Evolutionary conservation across 2,113 vertebrate genomes (phyloP).

Genomic region (Hippocampus mohnikei): DNA sequence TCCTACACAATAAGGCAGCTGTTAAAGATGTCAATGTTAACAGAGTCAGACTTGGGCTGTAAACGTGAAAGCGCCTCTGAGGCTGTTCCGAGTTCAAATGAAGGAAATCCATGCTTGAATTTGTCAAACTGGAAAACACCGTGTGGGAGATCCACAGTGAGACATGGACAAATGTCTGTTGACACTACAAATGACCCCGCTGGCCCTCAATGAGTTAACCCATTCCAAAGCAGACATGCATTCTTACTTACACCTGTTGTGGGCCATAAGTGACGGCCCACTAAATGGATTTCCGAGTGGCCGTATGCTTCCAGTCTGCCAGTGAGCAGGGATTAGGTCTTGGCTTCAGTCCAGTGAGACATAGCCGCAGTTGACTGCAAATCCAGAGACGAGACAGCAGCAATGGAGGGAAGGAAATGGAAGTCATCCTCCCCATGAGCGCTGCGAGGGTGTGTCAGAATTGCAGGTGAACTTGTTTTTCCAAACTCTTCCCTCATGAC

Average conservation of each 20-base stretch:
- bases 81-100: neutral
- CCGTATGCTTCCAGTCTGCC: slow-evolving; percentile 33
- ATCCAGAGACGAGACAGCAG: slow-evolving; percentile 1
- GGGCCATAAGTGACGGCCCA: slow-evolving; percentile 47
- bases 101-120: neutral
- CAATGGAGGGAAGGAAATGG: slow-evolving; percentile 16
- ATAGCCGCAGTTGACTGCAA: slow-evolving; percentile 26
- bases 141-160: slow-evolving; percentile 22
- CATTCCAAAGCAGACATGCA: slow-evolving; percentile 28
- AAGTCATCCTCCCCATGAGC: slow-evolving; percentile 8
- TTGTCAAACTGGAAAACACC: neutral
- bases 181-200: slow-evolving; percentile 36
- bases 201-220: slow-evolving; percentile 31
- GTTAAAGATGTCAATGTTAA: slow-evolving; percentile 8
- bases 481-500: slow-evolving; percentile 30
- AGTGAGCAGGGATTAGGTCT: slow-evolving; percentile 32
- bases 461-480: slow-evolving; percentile 63
- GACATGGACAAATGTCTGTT: slow-evolving; percentile 24
- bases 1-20: slow-evolving; percentile 1
- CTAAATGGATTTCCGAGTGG: slow-evolving; percentile 54
- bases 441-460: slow-evolving; percentile 46
- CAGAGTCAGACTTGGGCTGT: slow-evolving; percentile 16
- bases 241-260: slow-evolving; percentile 59
- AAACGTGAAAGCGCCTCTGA: slow-evolving; percentile 22
- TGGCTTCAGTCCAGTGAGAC: slow-evolving; percentile 35